Evolutionary conservation across 2,888 invertebrate species (phyloP), one percentile per base, ranked within the genome.

Genomic region (Drosophila kokeensis): DNA sequence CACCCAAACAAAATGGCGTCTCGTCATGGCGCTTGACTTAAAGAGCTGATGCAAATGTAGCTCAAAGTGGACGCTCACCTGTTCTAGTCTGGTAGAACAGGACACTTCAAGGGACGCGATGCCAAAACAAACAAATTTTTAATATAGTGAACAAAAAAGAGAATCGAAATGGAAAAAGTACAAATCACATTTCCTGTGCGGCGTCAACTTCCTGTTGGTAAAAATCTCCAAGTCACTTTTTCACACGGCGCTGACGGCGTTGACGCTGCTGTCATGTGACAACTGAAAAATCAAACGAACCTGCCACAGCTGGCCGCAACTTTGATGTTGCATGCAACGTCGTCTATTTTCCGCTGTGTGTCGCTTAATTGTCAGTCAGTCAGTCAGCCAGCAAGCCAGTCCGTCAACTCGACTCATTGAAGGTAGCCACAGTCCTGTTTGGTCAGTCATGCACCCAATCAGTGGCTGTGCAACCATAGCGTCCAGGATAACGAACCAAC

Each of bases 201-300:
- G 77, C 75, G 76, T 77, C 81, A 74, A 87, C 87, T 89, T 87
- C 87, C 87, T 89, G 87, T 83, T 76, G 70, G 64, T 66, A 69
- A 85, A 91, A 90, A 87, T 90, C 91, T 89, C 80, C 88, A 78
- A 91, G 91, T 91, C 91, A 91, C 82, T 87, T 82, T 89, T 89
- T 91, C 89, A 87, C 91, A 91, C 90, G 88, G 83, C 79, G 55
- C 27, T 49, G 50, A 54, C 59, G 38, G 49, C 38, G 69, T 45
- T 59, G 57, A 60, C 64, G 61, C 68, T 54, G 72, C 68, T 70
- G 78, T 73, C 67, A 70, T 73, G 70, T 79, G 82, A 82, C 81
- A 82, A 82, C 70, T 76, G 82, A 76, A 61, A 74, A 82, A 82
- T 82, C 82, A 82, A 82, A 82, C 79, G 82, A 77, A 76, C 65